Conservation (phyloP, 2,113 vertebrate genomes). For the Elanoides forficatus region DNA sequence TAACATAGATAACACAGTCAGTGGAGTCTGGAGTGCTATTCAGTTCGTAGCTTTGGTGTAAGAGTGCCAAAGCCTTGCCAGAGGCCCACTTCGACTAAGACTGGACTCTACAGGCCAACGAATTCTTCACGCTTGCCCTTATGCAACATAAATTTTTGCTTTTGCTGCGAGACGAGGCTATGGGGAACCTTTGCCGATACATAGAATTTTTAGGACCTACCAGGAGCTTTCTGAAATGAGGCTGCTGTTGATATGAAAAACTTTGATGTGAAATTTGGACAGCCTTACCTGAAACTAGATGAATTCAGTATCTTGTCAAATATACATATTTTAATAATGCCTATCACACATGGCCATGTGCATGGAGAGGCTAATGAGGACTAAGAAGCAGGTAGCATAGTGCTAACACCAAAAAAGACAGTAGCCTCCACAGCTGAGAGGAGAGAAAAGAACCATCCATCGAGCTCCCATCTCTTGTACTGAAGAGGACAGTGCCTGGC, state of each 20-base stretch:
- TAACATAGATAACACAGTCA: background rate
- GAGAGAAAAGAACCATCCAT: background rate
- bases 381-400: background rate
- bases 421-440: background rate
- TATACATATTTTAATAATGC: background rate
- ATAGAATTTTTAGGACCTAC: background rate
- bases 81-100: background rate
- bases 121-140: background rate
- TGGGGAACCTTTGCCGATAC: background rate
- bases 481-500: background rate
- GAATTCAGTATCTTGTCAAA: background rate
- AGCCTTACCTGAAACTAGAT: background rate
- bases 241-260: background rate
- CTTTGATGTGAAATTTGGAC: background rate
- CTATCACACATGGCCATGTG: background rate
- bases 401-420: background rate
- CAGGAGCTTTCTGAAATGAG: background rate
- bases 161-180: background rate
- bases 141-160: background rate
- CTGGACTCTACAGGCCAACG: background rate
- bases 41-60: background rate
- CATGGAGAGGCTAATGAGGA: background rate
- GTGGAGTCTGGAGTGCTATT: background rate
- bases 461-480: background rate
- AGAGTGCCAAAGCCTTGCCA: background rate